phyloP scores from a whole-genome alignment of 2,888 invertebrate genomes.

The Saturnia pavonia region DNA sequence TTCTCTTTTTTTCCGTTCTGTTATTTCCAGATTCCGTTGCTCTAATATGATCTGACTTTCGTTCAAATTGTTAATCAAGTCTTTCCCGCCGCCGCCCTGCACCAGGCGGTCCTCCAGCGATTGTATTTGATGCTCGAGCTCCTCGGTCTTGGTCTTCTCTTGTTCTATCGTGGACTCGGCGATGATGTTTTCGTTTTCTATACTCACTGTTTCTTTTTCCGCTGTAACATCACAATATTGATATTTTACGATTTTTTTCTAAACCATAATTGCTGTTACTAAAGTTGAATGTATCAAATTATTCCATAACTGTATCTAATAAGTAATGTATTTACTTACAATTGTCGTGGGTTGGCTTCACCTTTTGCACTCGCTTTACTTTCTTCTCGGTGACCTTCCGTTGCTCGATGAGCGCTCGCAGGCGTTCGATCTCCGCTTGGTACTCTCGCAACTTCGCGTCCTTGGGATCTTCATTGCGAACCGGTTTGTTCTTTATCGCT shows the following conservation, averaged over 20 bases:
- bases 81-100: constrained; percentile 90
- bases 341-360: constrained; percentile 29
- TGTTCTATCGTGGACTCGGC: constrained; percentile 82
- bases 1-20: constrained; percentile 92
- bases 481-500: constrained; percentile 98
- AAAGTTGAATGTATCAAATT: no score
- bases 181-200: constrained; percentile 75
- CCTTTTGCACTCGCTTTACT: constrained; percentile 30
- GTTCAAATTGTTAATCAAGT: constrained; percentile 97
- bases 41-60: constrained; percentile 96
- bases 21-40: constrained; percentile 90
- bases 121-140: constrained; percentile 88
- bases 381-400: constrained; percentile 54
- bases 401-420: constrained; percentile 77
- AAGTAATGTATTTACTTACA: no score
- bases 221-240: constrained; percentile 37
- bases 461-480: constrained; percentile 99
- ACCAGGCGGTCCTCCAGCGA: constrained; percentile 97
- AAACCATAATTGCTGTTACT: no score
- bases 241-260: neutral
- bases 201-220: constrained; percentile 66
- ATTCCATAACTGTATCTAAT: no score
- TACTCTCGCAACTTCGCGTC: constrained; percentile 97
- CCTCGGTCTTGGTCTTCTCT: constrained; percentile 87
- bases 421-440: constrained; percentile 95